Evolutionary conservation across 2,113 vertebrate genomes (phyloP).

Genomic region (Actenoides lindsayi): DNA sequence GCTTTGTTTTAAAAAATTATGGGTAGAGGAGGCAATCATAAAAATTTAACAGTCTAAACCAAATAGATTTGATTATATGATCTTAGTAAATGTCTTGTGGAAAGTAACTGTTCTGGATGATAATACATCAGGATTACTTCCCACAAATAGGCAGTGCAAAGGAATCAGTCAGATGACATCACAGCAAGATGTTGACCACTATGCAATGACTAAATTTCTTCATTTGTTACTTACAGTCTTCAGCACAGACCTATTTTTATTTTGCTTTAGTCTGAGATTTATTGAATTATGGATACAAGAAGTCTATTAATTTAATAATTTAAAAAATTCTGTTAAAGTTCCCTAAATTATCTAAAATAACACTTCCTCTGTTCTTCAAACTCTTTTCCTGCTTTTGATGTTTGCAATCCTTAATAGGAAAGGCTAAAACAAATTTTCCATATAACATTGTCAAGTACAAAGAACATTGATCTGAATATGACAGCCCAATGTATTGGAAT

Average conservation of each 20-base stretch:
- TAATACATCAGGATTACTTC: not conserved
- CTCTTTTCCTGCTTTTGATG: not conserved
- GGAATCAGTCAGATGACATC: not conserved
- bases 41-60: not conserved
- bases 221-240: not conserved
- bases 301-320: not conserved
- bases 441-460: not conserved
- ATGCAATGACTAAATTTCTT: not conserved
- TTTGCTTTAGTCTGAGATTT: not conserved
- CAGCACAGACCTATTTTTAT: not conserved
- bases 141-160: not conserved
- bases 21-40: not conserved
- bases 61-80: not conserved
- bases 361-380: not conserved
- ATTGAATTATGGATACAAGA: not conserved
- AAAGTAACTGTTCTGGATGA: not conserved
- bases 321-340: not conserved
- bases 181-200: not conserved
- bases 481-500: not conserved
- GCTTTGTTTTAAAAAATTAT: not conserved
- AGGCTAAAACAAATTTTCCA: not conserved
- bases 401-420: not conserved
- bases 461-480: not conserved
- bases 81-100: not conserved
- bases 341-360: not conserved